Evolutionary conservation across 1,140 invertebrate genomes (phyloP).

Genomic region (Drosophila obscura): DNA sequence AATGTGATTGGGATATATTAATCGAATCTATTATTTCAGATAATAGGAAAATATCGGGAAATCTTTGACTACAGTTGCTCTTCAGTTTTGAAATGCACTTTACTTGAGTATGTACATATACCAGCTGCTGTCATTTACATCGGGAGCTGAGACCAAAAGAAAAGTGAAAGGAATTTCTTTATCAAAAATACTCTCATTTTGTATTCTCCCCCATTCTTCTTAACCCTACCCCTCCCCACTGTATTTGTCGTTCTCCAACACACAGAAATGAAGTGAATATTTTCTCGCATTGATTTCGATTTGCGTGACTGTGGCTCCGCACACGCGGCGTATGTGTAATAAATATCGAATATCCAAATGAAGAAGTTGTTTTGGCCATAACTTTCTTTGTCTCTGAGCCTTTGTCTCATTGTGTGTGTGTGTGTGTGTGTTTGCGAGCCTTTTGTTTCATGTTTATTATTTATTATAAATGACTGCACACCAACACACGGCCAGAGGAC

Average conservation of each 20-base stretch:
- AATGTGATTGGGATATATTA: too few species aligned
- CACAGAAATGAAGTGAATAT: conserved; percentile 64
- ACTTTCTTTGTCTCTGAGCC: conserved; percentile 33
- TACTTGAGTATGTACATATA: neutral
- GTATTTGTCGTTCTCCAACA: conserved; percentile 26
- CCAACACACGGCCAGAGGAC: conserved; percentile 14
- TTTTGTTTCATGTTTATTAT: conserved; percentile 76
- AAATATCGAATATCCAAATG: conserved; percentile 57
- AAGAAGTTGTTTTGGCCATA: conserved; percentile 55
- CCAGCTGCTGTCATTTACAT: conserved; percentile 15
- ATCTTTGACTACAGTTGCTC: too few species aligned
- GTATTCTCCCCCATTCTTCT: neutral
- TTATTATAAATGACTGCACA: conserved; percentile 80
- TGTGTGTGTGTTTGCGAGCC: conserved; percentile 24
- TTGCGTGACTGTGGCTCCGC: conserved; percentile 39
- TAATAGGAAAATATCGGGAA: neutral
- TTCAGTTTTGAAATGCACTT: conserved; percentile 3
- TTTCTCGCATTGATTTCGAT: conserved; percentile 63
- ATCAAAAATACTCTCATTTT: conserved; percentile 48
- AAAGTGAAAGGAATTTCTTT: conserved; percentile 62
- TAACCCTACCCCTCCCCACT: too few species aligned
- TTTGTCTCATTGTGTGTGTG: neutral
- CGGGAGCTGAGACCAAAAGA: conserved; percentile 15
- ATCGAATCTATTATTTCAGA: too few species aligned
- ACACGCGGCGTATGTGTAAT: conserved; percentile 62